Evolutionary conservation across 2,113 vertebrate genomes (phyloP).

Genomic region (Marmota monax): DNA sequence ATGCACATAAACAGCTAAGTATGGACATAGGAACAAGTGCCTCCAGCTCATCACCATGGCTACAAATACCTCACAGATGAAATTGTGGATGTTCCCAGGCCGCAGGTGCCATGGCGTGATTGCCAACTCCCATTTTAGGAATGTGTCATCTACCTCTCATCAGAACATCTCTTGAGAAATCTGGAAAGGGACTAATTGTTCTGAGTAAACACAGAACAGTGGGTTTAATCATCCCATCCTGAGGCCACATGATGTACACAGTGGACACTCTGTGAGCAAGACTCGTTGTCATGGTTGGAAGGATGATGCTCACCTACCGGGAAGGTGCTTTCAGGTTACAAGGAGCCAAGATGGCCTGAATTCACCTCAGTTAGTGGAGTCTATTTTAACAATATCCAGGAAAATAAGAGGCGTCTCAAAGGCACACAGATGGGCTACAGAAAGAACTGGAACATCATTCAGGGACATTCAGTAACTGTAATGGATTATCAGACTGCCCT

Average conservation of each 20-base stretch:
- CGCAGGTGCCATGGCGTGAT: background rate
- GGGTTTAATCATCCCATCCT: background rate
- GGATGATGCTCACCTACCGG: background rate
- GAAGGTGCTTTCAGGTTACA: background rate
- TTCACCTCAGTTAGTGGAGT: background rate
- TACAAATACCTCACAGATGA: background rate
- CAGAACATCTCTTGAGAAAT: background rate
- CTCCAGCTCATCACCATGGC: conserved; percentile 16
- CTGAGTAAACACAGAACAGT: background rate
- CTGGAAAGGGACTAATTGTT: background rate
- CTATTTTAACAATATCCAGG: background rate
- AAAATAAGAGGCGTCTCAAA: background rate
- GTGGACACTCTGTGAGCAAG: fast-evolving
- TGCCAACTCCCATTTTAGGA: background rate
- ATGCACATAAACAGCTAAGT: background rate
- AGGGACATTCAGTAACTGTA: background rate
- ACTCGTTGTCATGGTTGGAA: background rate
- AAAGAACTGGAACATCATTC: background rate
- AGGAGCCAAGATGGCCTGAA: background rate
- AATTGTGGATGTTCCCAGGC: background rate
- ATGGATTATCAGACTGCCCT: background rate
- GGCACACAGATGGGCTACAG: background rate
- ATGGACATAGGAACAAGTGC: background rate
- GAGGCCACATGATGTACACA: background rate
- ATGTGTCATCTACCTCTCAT: background rate